These are phyloP conservation scores for Nymphalis c-album DNA, from an alignment of 2,888 invertebrate species.

Conservation along the genomic window DNA sequence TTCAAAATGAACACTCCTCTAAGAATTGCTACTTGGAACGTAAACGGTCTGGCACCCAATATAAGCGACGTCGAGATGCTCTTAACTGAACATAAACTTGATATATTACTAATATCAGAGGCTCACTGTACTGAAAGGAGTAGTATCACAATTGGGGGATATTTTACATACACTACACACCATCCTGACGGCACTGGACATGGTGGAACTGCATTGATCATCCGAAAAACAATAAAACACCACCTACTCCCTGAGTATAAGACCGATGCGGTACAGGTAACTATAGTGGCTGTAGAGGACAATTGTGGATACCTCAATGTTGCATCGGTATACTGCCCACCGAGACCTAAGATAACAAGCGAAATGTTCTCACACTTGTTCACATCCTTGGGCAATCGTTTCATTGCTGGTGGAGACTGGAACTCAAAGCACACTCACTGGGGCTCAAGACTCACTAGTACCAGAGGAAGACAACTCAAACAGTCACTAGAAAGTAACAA, in stretches of 20 bases:
- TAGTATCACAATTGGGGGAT: slow-evolving; percentile 6
- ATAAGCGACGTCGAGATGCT: slow-evolving; percentile 22
- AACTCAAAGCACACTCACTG: slow-evolving; percentile 34
- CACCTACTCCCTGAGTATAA: not conserved
- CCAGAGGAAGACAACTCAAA: slow-evolving; percentile 39
- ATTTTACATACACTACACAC: slow-evolving; percentile 5
- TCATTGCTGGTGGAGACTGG: slow-evolving; percentile 35
- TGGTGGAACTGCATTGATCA: slow-evolving; percentile 16
- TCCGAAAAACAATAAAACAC: slow-evolving; percentile 16
- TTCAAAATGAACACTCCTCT: not conserved
- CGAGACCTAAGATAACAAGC: slow-evolving; percentile 21
- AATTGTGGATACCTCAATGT: slow-evolving; percentile 12
- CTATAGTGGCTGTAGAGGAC: slow-evolving; percentile 8
- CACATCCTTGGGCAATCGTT: slow-evolving; percentile 22
- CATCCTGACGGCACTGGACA: slow-evolving; percentile 23
- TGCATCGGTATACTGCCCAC: slow-evolving; percentile 28
- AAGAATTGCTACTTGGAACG: slow-evolving; percentile 34
- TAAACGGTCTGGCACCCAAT: slow-evolving; percentile 33
- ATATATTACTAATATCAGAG: slow-evolving; percentile 36
- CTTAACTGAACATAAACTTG: slow-evolving; percentile 20
- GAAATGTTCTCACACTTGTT: slow-evolving; percentile 13
- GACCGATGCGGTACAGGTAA: slow-evolving; percentile 17
- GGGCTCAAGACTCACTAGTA: slow-evolving; percentile 32
- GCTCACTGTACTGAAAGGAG: slow-evolving; percentile 20
- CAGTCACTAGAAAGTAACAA: slow-evolving; percentile 28